Evolutionary conservation across 2,113 vertebrate genomes (phyloP), one percentile per base, ranked within the genome.

Genomic region (Pterophyllum scalare): DNA sequence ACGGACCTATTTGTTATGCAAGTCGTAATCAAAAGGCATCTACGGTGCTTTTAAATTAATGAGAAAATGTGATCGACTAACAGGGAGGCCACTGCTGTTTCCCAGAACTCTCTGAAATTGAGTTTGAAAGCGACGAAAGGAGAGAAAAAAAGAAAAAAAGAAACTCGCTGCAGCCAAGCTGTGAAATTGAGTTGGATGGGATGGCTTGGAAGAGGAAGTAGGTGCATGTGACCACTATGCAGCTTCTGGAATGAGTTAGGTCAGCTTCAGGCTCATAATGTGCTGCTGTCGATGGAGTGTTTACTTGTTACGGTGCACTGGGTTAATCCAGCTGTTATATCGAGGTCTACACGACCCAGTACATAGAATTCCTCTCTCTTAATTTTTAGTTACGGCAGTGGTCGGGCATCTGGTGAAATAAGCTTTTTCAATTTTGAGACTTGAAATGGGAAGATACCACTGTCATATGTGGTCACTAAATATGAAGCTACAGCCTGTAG

Each of bases 1-100:
- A 65, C 82, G 75, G 84, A 46, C 83, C 75, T 90, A 90, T 95
- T 95, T 94, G 94, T 95, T 94, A 95, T 96, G 96, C 94, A 94
- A 92, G 88, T 60, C 54, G 54, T 94, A 93, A 96, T 96, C 91
- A 58, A 84, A 93, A 94, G 87, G 88, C 92, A 92, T 94, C 93
- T 88, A 87, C 35, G 54, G 80, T 38, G 64, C 77, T 87, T 92
- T 91, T 92, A 90, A 92, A 94, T 95, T 89, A 94, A 96, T 93
- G 91, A 93, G 88, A 92, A 95, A 94, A 94, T 91, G 84, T 89
- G 93, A 95, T 95, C 79, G 87, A 92, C 91, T 92, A 88, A 87
- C 88, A 83, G 75, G 57, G 83, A 90, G 86, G 90, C 84, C 64
- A 72, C 86, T 43, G 86, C 89, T 84, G 89, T 94, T 88, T 93